Evolutionary conservation across 1,140 invertebrate genomes (phyloP).

Genomic region (Hyphantria cunea): DNA sequence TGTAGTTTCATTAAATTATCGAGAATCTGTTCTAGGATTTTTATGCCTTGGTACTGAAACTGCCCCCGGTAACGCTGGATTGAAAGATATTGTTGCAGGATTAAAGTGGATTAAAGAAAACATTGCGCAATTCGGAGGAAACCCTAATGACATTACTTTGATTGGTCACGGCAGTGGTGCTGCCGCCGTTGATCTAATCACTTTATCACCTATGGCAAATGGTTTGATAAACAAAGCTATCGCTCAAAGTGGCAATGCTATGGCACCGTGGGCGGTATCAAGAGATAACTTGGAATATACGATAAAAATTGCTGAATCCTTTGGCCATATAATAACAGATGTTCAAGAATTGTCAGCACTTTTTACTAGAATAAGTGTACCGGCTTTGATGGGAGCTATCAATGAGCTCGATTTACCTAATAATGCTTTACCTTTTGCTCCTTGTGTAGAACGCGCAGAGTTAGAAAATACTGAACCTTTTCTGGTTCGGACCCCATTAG

Average conservation of each 20-base stretch:
- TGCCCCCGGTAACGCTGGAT: constrained; percentile 93
- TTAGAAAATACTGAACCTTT: constrained; percentile 53
- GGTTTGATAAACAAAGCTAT: constrained; percentile 79
- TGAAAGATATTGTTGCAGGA: constrained; percentile 96
- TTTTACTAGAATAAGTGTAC: constrained; percentile 58
- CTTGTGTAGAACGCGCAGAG: constrained; percentile 59
- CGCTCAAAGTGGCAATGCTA: constrained; percentile 77
- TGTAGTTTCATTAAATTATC: constrained; percentile 60
- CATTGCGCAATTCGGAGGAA: constrained; percentile 93
- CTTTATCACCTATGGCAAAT: constrained; percentile 60
- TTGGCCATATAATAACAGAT: constrained; percentile 56
- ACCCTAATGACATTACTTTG: constrained; percentile 93
- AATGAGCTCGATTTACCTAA: constrained; percentile 66
- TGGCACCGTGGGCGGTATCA: constrained; percentile 78
- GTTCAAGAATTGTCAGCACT: constrained; percentile 54
- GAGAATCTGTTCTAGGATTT: constrained; percentile 79
- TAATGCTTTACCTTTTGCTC: constrained; percentile 66
- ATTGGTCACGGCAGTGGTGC: constrained; percentile 97
- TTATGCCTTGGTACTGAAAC: constrained; percentile 82
- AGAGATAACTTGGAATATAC: constrained; percentile 63
- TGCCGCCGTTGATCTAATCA: constrained; percentile 92
- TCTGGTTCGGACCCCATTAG: constrained; percentile 56
- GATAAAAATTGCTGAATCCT: constrained; percentile 56
- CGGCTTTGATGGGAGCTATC: constrained; percentile 65
- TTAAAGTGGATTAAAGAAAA: constrained; percentile 96